A percentile compares a stretch with the other conserved stretches of the same genome.
Conservation (phyloP, 2,113 vertebrate genomes). For the Saccopteryx bilineata region DNA sequence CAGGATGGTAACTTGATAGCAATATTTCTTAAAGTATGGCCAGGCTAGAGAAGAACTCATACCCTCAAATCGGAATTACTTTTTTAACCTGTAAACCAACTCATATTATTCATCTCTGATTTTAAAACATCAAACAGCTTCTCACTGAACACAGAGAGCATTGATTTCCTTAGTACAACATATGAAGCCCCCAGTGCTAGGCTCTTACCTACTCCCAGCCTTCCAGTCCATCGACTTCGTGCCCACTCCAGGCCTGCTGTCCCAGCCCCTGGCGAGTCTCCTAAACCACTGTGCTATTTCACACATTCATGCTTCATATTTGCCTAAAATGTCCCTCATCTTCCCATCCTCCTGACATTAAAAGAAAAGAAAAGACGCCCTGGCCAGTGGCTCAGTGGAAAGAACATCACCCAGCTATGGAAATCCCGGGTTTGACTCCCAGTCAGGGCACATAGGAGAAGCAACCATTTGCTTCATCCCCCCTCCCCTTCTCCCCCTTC, state of each 20-base stretch:
- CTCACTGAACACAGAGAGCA: not conserved
- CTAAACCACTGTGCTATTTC: not conserved
- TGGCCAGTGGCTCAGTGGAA: too few relatives aligned
- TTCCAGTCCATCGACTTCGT: not conserved
- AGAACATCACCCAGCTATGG: too few relatives aligned
- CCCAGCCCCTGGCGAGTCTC: not conserved
- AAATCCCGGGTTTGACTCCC: too few relatives aligned
- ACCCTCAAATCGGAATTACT: not conserved
- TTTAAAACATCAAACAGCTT: not conserved
- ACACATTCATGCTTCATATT: too few relatives aligned
- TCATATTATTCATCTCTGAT: not conserved
- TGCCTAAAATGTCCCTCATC: not conserved
- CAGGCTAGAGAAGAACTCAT: not conserved
- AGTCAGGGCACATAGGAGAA: too few relatives aligned
- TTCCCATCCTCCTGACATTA: not conserved
- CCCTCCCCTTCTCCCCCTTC: too few relatives aligned
- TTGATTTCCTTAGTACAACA: accelerated
- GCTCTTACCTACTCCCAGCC: not conserved
- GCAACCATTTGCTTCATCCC: too few relatives aligned
- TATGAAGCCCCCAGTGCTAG: not conserved
- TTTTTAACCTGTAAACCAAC: not conserved
- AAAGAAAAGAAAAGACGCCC: too few relatives aligned
- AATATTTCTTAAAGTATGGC: not conserved
- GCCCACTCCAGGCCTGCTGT: not conserved
- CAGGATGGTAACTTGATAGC: not conserved